Evolutionary conservation across 1,140 invertebrate genomes (phyloP), one percentile per base, ranked within the genome.

Genomic region (Trigoniulus corallinus): DNA sequence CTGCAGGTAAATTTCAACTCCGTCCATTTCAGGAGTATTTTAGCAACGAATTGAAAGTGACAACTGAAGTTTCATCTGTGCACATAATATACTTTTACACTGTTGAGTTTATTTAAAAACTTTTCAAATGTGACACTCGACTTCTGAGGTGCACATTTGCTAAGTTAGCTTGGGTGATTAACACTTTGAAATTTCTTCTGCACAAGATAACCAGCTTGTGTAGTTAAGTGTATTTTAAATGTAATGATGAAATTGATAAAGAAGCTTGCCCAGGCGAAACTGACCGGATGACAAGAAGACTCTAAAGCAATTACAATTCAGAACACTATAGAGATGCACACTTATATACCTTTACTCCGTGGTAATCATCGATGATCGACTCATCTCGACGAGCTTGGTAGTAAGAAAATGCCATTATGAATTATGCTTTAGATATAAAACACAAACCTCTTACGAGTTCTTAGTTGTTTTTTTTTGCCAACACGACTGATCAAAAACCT

Each of bases 381-480:
- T 85, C 82, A 66, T 93, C 87, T 56, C 86, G 74, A 50, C 79
- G 67, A 43, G 77, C 78, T 51, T 73, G 65, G 1, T 89, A 89
- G 70, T 94, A 95, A 25, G 69, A 51, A 50, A 60, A 51, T 27
- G 12, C 21, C 48, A 54, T 50, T 15, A 21, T n/a, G 34, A 39
- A n/a, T n/a, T n/a, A n/a, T n/a, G n/a, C n/a, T n/a, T n/a, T n/a
- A n/a, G 55, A n/a, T n/a, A n/a, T n/a, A n/a, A n/a, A n/a, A n/a
- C n/a, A n/a, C n/a, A n/a, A n/a, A n/a, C n/a, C n/a, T n/a, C n/a
- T n/a, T n/a, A n/a, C n/a, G n/a, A n/a, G n/a, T n/a, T n/a, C n/a
- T n/a, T n/a, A n/a, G n/a, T n/a, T n/a, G n/a, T n/a, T n/a, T n/a
- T n/a, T n/a, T n/a, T n/a, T n/a, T n/a, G n/a, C n/a, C n/a, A n/a